Evolutionary conservation across 2,888 invertebrate genomes (phyloP).

Genomic region (Macrosiphum euphorbiae): DNA sequence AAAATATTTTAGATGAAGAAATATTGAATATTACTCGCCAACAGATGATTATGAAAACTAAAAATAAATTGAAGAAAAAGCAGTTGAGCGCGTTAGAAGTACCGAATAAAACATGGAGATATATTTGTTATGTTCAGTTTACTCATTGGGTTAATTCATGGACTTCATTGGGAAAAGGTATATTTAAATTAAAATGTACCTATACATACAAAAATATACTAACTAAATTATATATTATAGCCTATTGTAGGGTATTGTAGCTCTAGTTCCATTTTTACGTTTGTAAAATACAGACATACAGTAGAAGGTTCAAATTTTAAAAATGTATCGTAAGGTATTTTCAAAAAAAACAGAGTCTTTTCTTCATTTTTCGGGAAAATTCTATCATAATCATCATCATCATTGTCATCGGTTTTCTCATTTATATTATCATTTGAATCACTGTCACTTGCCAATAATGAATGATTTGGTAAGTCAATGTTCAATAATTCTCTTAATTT

Average conservation of each 20-base stretch:
- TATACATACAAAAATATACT: background rate
- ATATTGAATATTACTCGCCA: conserved; percentile 1
- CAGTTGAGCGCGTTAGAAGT: background rate
- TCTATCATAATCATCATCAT: background rate
- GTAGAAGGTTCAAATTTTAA: background rate
- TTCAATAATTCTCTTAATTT: conserved; percentile 1
- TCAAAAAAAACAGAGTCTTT: background rate
- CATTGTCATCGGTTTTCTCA: background rate
- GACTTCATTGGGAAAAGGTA: conserved; percentile 16
- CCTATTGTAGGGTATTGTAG: no score
- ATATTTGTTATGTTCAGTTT: background rate
- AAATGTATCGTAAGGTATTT: background rate
- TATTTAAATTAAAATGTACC: background rate
- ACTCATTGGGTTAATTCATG: background rate
- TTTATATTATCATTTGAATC: background rate
- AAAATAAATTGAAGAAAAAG: background rate
- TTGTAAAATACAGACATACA: background rate
- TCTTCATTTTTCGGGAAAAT: background rate
- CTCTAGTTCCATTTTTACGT: background rate
- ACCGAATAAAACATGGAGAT: background rate
- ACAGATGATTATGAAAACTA: background rate
- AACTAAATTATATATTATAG: no score
- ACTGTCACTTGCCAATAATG: background rate
- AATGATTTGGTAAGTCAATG: background rate
- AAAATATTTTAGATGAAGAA: conserved; percentile 5